These are phyloP conservation scores for Cossypha heuglini DNA, from an alignment of 2,797 vertebrate species.

Conservation along the genomic window DNA sequence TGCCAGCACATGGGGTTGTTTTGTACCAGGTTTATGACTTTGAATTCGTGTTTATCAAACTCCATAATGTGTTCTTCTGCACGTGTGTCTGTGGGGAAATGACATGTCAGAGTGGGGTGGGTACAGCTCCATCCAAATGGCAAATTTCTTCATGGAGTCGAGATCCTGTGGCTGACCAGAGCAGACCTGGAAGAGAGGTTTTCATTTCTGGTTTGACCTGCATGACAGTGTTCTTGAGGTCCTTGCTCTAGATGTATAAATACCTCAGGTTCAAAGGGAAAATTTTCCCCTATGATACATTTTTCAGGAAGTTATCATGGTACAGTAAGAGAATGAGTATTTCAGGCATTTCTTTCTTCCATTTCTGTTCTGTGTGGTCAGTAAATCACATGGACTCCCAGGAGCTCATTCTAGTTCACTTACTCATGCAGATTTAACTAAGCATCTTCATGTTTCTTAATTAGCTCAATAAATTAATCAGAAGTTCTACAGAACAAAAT, in stretches of 20 bases:
- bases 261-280: background rate
- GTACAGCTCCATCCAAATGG: background rate
- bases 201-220: background rate
- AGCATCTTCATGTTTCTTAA: background rate
- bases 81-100: background rate
- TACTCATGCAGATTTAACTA: background rate
- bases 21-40: background rate
- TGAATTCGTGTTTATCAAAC: background rate
- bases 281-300: accelerated
- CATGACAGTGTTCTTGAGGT: background rate
- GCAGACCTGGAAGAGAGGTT: background rate
- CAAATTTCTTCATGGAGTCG: background rate
- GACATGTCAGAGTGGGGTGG: background rate
- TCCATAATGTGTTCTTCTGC: background rate
- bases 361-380: background rate
- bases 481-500: background rate
- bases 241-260: background rate
- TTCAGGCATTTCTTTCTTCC: background rate
- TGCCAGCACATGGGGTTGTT: background rate
- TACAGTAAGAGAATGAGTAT: background rate
- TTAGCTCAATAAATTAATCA: slow-evolving; percentile 1
- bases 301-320: background rate
- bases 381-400: background rate
- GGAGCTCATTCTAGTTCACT: background rate
- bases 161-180: background rate